Conservation (phyloP, 2,797 vertebrate species). For the Phalanger gymnotis region DNA sequence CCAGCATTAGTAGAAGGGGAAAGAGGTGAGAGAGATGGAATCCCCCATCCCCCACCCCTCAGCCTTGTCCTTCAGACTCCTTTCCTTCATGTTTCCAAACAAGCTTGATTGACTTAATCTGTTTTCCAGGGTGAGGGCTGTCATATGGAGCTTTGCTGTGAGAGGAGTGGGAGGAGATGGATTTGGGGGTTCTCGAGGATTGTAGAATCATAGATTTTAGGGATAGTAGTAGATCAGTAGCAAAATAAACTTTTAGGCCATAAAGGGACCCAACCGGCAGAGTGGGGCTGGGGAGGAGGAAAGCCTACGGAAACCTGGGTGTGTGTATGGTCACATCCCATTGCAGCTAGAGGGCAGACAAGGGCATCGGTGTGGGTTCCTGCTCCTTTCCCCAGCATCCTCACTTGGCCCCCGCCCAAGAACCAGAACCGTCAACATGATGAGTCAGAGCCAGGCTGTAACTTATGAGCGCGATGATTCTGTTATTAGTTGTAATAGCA, state of each 20-base stretch:
- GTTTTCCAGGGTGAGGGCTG: conserved; percentile 47
- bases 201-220: background rate
- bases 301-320: background rate
- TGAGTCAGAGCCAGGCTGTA: conserved; percentile 76
- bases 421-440: conserved; percentile 70
- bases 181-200: background rate
- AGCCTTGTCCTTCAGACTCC: conserved; percentile 50
- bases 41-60: background rate
- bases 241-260: background rate
- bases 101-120: conserved; percentile 25
- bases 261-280: background rate
- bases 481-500: conserved; percentile 75
- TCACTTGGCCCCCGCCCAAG: conserved; percentile 23
- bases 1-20: conserved; percentile 31
- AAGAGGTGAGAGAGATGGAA: background rate
- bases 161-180: background rate
- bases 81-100: conserved; percentile 54
- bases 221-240: background rate
- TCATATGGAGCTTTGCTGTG: conserved; percentile 30
- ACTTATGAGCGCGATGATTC: conserved; percentile 70
- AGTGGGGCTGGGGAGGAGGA: background rate
- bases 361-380: conserved; percentile 23
- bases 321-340: background rate
- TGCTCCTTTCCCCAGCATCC: conserved; percentile 28
- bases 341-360: conserved; percentile 12